Percentiles rank a stretch among this genome's conserved stretches.
These are phyloP conservation scores for Oscheius onirici DNA, from an alignment of 2,888 invertebrate genomes.

Conservation along the genomic window DNA sequence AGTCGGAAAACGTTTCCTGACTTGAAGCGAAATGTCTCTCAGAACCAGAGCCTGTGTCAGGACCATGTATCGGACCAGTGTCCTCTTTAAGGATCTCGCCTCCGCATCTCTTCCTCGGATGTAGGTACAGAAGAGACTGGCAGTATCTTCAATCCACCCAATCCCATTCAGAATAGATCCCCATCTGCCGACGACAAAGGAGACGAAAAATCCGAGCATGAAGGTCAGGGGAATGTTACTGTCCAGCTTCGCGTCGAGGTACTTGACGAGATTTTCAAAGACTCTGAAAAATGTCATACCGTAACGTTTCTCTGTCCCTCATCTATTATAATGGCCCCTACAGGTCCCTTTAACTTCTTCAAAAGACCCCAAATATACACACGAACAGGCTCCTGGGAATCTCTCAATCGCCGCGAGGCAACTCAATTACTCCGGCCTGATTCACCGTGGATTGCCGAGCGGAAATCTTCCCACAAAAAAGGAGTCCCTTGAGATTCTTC, in stretches of 20 bases:
- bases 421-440: not conserved
- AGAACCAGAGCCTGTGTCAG: slow-evolving; percentile 58
- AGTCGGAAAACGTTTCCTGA: slow-evolving; percentile 58
- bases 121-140: slow-evolving; percentile 57
- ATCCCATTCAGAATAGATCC: slow-evolving; percentile 57
- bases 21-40: slow-evolving; percentile 60
- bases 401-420: slow-evolving; percentile 18
- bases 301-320: too few species aligned
- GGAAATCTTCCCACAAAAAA: slow-evolving; percentile 1
- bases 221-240: slow-evolving; percentile 58
- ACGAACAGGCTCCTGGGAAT: not conserved
- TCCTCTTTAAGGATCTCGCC: slow-evolving; percentile 48
- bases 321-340: too few species aligned
- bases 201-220: slow-evolving; percentile 60
- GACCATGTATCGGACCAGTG: slow-evolving; percentile 55
- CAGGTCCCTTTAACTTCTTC: too few species aligned
- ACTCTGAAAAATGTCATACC: slow-evolving; percentile 45
- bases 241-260: slow-evolving; percentile 59
- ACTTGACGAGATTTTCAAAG: slow-evolving; percentile 55
- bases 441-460: slow-evolving; percentile 10
- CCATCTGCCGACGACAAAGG: slow-evolving; percentile 61
- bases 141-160: slow-evolving; percentile 63
- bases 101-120: slow-evolving; percentile 53
- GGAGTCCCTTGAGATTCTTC: too few species aligned
- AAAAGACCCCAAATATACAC: too few species aligned